Conservation (phyloP, 2,797 vertebrate species). For the Potorous gilbertii region DNA sequence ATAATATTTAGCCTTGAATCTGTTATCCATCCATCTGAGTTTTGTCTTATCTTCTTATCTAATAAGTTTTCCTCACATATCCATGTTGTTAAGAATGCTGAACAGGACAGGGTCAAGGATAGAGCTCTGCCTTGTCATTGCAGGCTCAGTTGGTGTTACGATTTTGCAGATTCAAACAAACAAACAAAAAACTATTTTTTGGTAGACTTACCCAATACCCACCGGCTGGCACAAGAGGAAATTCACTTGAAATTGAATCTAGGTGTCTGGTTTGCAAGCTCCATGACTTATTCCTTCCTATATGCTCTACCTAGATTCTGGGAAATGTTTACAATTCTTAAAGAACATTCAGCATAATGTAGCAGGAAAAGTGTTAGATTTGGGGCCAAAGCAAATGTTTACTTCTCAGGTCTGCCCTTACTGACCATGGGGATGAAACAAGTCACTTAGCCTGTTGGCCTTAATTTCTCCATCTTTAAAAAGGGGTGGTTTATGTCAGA, state of each 20-base stretch:
- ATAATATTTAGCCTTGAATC: not conserved
- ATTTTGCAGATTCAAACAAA: not conserved
- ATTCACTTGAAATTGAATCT: not conserved
- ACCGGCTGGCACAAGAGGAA: not conserved
- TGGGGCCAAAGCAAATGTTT: not conserved
- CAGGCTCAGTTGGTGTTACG: not conserved
- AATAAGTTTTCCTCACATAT: not conserved
- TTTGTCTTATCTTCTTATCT: not conserved
- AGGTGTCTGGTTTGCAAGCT: not conserved
- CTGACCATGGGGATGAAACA: not conserved
- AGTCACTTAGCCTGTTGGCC: not conserved
- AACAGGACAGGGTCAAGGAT: not conserved
- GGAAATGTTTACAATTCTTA: not conserved
- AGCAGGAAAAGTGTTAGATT: not conserved
- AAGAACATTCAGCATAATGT: not conserved
- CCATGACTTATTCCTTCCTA: not conserved
- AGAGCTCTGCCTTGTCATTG: not conserved
- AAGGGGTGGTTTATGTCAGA: not conserved
- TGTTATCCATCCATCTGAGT: not conserved
- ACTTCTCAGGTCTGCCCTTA: constrained; percentile 6
- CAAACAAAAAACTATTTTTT: not conserved
- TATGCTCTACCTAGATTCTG: not conserved
- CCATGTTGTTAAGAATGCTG: not conserved
- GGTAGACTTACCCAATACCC: not conserved
- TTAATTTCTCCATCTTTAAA: constrained; percentile 34